Conservation (phyloP, 2,888 invertebrate genomes). For the Sarcophaga subvicina region DNA sequence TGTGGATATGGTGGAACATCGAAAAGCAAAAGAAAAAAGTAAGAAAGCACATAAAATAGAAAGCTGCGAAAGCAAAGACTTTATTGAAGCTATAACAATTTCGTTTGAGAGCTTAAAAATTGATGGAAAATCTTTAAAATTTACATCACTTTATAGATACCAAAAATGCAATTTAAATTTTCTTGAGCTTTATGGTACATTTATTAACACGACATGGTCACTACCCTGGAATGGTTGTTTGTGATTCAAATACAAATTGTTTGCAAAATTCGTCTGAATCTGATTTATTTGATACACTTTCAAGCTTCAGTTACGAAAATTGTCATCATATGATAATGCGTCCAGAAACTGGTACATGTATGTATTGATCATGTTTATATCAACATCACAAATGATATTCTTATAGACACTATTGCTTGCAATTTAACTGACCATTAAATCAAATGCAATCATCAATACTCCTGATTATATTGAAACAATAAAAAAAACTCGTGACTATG, state of each 20-base stretch:
- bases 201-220: neutral
- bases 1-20: neutral
- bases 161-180: slow-evolving; percentile 1
- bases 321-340: neutral
- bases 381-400: neutral
- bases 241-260: neutral
- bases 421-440: neutral
- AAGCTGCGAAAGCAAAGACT: neutral
- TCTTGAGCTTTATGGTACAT: neutral
- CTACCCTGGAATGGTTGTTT: neutral
- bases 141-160: slow-evolving; percentile 9
- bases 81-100: slow-evolving; percentile 1
- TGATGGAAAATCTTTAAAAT: neutral
- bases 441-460: neutral
- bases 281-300: neutral
- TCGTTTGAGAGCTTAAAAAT: neutral
- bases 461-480: neutral
- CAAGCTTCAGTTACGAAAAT: neutral
- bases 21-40: no score
- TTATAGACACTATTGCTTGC: slow-evolving; percentile 4
- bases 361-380: slow-evolving; percentile 3
- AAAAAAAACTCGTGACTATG: neutral
- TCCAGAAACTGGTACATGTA: neutral
- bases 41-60: neutral
- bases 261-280: neutral